Percentiles rank a stretch among this genome's conserved stretches.
Conservation (phyloP, 2,113 vertebrate species). For the Grammomys surdaster region DNA sequence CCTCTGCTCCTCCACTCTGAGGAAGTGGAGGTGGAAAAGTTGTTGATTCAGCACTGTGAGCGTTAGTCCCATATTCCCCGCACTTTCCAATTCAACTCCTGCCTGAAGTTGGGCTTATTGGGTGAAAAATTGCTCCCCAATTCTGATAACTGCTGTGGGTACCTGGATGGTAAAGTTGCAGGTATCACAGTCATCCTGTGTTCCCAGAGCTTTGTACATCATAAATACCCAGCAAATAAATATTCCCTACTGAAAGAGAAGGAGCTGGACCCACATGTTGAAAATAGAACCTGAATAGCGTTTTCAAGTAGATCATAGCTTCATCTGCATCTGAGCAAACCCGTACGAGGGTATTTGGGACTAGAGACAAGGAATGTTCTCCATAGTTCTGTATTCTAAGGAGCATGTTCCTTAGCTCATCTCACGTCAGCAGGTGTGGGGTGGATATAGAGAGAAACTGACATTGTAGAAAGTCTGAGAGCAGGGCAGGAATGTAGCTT, state of each 20-base stretch:
- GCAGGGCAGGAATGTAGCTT: not conserved
- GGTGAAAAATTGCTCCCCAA: not conserved
- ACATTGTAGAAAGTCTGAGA: not conserved
- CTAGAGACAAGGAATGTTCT: not conserved
- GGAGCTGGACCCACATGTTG: not conserved
- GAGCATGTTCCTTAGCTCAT: not conserved
- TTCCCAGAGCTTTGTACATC: not conserved
- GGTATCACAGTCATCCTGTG: not conserved
- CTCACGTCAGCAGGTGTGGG: not conserved
- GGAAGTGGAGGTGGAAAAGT: conserved; percentile 54
- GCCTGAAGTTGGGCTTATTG: not conserved
- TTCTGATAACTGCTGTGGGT: not conserved
- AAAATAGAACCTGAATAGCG: not conserved
- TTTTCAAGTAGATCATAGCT: not conserved
- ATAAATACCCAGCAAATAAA: not conserved
- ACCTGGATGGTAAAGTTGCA: not conserved
- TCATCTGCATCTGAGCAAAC: not conserved
- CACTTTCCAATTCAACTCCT: not conserved
- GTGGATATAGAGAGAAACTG: not conserved
- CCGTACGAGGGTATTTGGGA: not conserved
- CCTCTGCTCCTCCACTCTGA: conserved; percentile 68
- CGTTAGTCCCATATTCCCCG: not conserved
- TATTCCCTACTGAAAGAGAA: not conserved
- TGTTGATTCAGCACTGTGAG: conserved; percentile 61
- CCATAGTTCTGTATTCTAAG: not conserved